Base-by-base conservation (phyloP, 2,888 invertebrate species). In the Eupithecia subfuscata region DNA sequence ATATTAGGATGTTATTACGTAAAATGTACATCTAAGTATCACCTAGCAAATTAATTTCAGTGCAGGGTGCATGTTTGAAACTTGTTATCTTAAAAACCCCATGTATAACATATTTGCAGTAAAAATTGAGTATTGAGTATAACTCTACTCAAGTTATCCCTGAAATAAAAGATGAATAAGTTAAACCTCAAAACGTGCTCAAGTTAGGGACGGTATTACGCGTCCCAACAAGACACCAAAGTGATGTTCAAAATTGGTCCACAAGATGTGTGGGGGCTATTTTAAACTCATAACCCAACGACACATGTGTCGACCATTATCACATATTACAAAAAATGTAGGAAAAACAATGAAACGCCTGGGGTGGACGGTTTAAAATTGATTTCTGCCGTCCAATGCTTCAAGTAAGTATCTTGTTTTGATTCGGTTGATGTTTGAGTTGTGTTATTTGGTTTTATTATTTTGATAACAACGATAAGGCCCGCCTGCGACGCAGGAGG, bases 261-360 rank as follows among this genome's bases (percentile, higher is more conserved):
- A 84, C 89, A 85, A 82, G 86, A 87, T 91, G 90, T 90, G 90
- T 85, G 87, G 85, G 68, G 91, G 95, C 92, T 95, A 95, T 95
- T 95, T 95, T 95, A 93, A 95, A 95, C 94, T 92, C 95, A 90
- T 95, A 95, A 92, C 92, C 90, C 89, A 91, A 88, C 94, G 89
- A 88, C 95, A 95, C 94, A 93, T 94, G 94, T 94, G 95, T 88
- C 89, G 89, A 88, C 93, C 94, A 95, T 95, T 95, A 95, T 93
- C 94, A 92, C 94, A 93, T 95, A 95, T 95, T 95, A 95, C 93
- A 93, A 94, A 94, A 95, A 94, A 92, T 90, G 89, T 78, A 83
- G 89, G 91, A 92, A 93, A 93, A 95, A 94, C 94, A 94, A 94
- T 94, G 93, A 95, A 94, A 90, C 82, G 82, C 82, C 83, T 84